These are phyloP conservation scores for Dendrolimus kikuchii DNA, from an alignment of 1,140 invertebrate species.

Conservation along the genomic window DNA sequence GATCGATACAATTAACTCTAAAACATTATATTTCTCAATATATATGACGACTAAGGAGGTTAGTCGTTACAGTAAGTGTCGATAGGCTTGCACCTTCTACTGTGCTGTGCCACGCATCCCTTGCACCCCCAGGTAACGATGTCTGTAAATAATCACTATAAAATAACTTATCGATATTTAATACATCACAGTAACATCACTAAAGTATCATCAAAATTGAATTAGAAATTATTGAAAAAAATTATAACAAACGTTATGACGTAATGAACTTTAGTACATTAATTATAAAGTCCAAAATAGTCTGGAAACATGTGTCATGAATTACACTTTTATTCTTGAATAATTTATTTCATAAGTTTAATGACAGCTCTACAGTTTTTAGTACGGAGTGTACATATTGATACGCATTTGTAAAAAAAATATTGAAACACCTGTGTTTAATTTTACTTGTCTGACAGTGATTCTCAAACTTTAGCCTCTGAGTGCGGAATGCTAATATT, in stretches of 20 bases:
- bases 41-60: no score
- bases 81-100: no score
- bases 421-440: slow-evolving; percentile 12
- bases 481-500: no score
- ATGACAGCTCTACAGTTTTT: slow-evolving; percentile 9
- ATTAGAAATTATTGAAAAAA: slow-evolving; percentile 7
- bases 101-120: no score
- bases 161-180: no score
- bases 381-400: not conserved
- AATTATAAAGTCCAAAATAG: slow-evolving; percentile 3
- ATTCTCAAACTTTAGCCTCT: slow-evolving; percentile 6
- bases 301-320: not conserved
- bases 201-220: slow-evolving; percentile 6
- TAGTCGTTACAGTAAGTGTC: no score
- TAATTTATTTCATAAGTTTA: slow-evolving; percentile 17
- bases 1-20: no score
- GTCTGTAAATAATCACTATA: no score
- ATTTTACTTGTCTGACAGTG: slow-evolving; percentile 7
- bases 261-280: not conserved
- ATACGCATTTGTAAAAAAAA: slow-evolving; percentile 1
- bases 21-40: no score
- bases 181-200: no score
- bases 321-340: slow-evolving; percentile 6
- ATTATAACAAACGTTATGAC: not conserved
- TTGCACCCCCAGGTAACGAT: no score